Conservation (phyloP, 2,888 invertebrate genomes). For the Drosophila antonietae region DNA sequence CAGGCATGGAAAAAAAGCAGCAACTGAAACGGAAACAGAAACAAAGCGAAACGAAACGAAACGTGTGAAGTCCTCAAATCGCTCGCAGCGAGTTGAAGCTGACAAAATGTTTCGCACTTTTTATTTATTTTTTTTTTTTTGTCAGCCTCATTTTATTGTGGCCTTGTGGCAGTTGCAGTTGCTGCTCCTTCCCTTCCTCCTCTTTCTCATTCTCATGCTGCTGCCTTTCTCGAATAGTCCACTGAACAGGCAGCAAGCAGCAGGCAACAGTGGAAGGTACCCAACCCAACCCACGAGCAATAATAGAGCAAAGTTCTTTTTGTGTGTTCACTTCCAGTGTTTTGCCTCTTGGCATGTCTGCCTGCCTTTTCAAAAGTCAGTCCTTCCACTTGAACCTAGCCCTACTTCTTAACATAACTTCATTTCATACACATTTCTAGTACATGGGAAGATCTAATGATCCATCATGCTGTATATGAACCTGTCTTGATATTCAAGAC, state of each 20-base stretch:
- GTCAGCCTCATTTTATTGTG: conserved; percentile 46
- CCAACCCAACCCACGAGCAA: neutral
- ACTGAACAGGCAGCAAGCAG: neutral
- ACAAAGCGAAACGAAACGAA: conserved; percentile 52
- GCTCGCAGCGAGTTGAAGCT: conserved; percentile 51
- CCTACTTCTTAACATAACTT: neutral
- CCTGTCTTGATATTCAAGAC: no score
- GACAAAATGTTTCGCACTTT: conserved; percentile 65
- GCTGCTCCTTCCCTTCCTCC: neutral
- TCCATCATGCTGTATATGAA: neutral
- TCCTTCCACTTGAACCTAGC: neutral
- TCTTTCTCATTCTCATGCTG: neutral
- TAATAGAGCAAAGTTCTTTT: neutral
- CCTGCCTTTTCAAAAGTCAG: neutral
- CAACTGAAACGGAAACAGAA: conserved; percentile 19
- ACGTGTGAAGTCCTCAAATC: conserved; percentile 69
- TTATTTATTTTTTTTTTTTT: conserved; percentile 20
- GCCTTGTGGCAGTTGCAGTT: conserved; percentile 51
- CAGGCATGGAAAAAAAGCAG: conserved; percentile 4
- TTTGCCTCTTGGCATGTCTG: neutral
- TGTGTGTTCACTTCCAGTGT: neutral
- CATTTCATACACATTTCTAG: neutral
- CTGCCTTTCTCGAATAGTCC: conserved; percentile 2
- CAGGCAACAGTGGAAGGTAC: neutral
- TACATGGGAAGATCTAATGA: neutral